phyloP scores from a whole-genome alignment of 2,113 vertebrate species.

The Prochilodus magdalenae region DNA sequence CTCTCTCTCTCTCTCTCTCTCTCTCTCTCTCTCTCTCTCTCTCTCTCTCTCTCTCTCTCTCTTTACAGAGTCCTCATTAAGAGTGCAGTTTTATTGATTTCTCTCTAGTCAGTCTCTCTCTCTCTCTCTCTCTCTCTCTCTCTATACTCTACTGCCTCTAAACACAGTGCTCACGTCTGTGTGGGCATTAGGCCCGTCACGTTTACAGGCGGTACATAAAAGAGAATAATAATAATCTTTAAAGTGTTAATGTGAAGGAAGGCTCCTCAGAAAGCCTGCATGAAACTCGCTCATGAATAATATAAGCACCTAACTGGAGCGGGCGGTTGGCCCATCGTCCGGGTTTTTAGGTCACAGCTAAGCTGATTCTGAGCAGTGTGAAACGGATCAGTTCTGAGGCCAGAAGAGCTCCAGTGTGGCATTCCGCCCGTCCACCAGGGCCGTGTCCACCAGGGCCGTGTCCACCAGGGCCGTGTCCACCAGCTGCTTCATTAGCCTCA shows the following conservation, averaged over 20 bases:
- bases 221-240: background rate
- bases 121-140: slow-evolving; percentile 25
- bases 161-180: slow-evolving; percentile 50
- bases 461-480: background rate
- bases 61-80: slow-evolving; percentile 71
- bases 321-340: background rate
- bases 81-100: slow-evolving; percentile 69
- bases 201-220: background rate
- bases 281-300: slow-evolving; percentile 18
- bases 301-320: background rate
- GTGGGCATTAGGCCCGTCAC: background rate
- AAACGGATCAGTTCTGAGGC: slow-evolving; percentile 9
- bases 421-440: background rate
- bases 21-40: background rate
- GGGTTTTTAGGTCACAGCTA: background rate
- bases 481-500: background rate
- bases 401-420: background rate
- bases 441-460: background rate
- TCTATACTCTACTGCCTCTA: slow-evolving; percentile 55
- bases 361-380: slow-evolving; percentile 6
- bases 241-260: too few species aligned
- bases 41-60: background rate
- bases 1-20: background rate
- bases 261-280: background rate
- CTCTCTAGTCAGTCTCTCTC: slow-evolving; percentile 57